Evolutionary conservation across 2,113 vertebrate species (phyloP).

Genomic region (Vanacampus margaritifer): DNA sequence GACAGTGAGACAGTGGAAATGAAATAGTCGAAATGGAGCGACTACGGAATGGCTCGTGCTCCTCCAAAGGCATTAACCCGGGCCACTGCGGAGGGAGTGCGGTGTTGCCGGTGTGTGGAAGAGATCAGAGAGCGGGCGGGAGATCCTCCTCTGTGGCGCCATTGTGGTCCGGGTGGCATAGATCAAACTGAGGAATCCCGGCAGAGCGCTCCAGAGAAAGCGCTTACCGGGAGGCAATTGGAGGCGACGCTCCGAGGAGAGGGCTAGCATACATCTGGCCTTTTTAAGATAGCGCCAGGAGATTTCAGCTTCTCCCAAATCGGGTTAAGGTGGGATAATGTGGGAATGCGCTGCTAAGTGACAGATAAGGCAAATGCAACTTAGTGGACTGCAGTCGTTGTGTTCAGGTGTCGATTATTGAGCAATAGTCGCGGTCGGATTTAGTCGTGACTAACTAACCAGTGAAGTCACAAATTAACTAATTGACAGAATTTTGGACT

Average conservation of each 20-base stretch:
- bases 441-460: background rate
- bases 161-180: conserved; percentile 62
- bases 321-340: conserved; percentile 33
- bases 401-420: background rate
- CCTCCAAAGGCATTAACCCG: conserved; percentile 49
- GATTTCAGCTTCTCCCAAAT: conserved; percentile 57
- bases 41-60: conserved; percentile 45
- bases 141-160: conserved; percentile 47
- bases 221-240: conserved; percentile 63
- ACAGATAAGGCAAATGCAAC: conserved; percentile 34
- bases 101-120: conserved; percentile 34
- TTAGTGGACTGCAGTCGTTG: background rate
- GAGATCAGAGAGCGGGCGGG: conserved; percentile 54
- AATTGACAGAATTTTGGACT: background rate
- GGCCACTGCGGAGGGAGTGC: conserved; percentile 39
- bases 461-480: background rate
- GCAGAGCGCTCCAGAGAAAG: conserved; percentile 55
- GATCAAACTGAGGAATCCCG: conserved; percentile 64
- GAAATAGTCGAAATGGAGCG: conserved; percentile 41
- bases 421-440: too few relatives aligned
- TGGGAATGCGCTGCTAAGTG: conserved; percentile 18
- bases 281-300: conserved; percentile 65
- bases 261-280: conserved; percentile 52
- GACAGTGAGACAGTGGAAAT: conserved; percentile 40
- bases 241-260: conserved; percentile 43